phyloP scores from a whole-genome alignment of 2,888 invertebrate species.

The Crioceris asparagi region DNA sequence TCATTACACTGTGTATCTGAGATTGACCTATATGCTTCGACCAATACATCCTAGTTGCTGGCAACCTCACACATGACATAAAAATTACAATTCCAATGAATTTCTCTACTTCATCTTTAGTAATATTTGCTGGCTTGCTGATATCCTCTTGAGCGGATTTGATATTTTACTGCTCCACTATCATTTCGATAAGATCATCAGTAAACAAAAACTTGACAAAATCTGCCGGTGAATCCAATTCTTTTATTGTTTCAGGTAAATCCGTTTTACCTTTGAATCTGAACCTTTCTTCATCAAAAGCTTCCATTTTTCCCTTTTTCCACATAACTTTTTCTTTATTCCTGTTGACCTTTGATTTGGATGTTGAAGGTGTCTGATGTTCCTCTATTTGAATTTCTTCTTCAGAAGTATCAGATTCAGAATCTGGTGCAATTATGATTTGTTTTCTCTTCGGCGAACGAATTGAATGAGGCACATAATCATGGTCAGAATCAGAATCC shows the following conservation, averaged over 20 bases:
- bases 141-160: slow-evolving; percentile 3
- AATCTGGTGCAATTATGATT: too few species aligned
- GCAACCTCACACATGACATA: slow-evolving; percentile 7
- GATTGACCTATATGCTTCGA: slow-evolving; percentile 7
- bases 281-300: too few species aligned
- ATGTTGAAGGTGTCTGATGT: too few species aligned
- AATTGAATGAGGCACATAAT: too few species aligned
- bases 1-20: slow-evolving; percentile 5
- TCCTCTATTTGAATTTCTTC: too few species aligned
- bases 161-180: slow-evolving; percentile 6
- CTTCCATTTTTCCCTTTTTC: too few species aligned
- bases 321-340: too few species aligned
- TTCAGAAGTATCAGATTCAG: too few species aligned
- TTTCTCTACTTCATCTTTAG: slow-evolving; percentile 4
- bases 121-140: slow-evolving; percentile 3
- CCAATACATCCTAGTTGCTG: slow-evolving; percentile 9
- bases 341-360: too few species aligned
- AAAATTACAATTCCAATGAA: slow-evolving; percentile 6
- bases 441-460: too few species aligned
- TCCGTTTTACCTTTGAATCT: slow-evolving; percentile 2
- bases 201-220: slow-evolving; percentile 6
- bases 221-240: slow-evolving; percentile 2
- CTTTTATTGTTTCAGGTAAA: slow-evolving; percentile 2
- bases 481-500: too few species aligned
- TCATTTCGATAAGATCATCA: slow-evolving; percentile 3